Base-by-base conservation (phyloP, 30 jellyfish, hydroid and myxozoan genomes). In the Turritopsis rubra region DNA sequence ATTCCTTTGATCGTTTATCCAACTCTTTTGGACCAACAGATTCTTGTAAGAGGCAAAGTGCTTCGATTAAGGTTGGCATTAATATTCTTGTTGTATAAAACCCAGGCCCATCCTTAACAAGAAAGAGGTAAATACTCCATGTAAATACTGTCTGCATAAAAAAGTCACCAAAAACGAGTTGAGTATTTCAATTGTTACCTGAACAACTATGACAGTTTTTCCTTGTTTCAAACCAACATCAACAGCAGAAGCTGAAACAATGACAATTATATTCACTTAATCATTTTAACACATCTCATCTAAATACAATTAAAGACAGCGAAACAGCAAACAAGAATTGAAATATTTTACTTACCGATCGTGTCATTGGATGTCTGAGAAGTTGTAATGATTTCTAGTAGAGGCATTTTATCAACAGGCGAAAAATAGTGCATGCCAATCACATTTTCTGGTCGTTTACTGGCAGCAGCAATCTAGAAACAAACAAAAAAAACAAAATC, bases 341-440 rank as follows among this genome's bases (percentile, higher is more conserved):
- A 79, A 4, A 9, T 85, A 66, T 52, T 20, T 52, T 22, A 13
- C 73, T 29, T 79, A 89, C 96, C 96, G 7, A 93, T 89, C 19
- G 96, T 85, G 54, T 93, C 98, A 28, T 88, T 88, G 1, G 98
- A 88, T 24, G 98, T 93, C 52, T 88, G 77, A 19, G 81, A 96
- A n/a, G 96, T 93, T 20, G 96, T 86, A 52, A 93, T 89, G 53
- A 93, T 93, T 74, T 93, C 98, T 8, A 93, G 83, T 76, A 93
- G 80, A 0, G 96, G 96, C 98, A 93, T 93, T 71, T 93, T 93
- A 93, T 93, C 96, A 22, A 93, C 98, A 16, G 98, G 98, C 7
- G 98, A 93, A 81, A 93, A 93, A 71, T 88, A 93, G 65, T 93
- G 98, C 98, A 93, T 88, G 0, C 98, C 98, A 79, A 93, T 88